Evolutionary conservation across 1,140 invertebrate genomes (phyloP).

Genomic region (Portunus trituberculatus): DNA sequence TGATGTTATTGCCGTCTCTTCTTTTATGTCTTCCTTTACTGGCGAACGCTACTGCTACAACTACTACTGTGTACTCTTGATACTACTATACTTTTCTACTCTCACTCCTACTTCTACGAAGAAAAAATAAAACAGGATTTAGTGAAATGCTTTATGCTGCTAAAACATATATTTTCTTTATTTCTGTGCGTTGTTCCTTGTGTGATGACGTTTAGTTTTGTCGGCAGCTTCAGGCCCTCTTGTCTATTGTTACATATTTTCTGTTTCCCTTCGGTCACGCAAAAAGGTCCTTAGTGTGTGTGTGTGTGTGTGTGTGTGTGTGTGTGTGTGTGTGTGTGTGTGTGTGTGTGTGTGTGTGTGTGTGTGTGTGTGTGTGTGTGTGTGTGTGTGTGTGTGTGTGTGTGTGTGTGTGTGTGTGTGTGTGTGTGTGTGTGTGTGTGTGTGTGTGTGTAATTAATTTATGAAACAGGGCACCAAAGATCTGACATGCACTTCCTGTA

Average conservation of each 20-base stretch:
- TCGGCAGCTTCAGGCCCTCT: not conserved
- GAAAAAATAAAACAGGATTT: no score
- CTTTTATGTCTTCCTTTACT: not conserved
- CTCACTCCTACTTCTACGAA: not conserved
- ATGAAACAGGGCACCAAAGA: no score
- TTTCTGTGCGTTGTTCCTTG: no score
- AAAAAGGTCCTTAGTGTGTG: not conserved
- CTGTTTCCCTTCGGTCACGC: not conserved
- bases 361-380: not conserved
- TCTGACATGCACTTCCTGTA: no score
- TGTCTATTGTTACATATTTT: no score
- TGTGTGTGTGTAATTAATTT: no score
- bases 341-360: not conserved
- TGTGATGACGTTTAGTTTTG: not conserved
- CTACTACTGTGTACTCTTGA: not conserved
- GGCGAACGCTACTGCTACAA: not conserved
- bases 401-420: not conserved
- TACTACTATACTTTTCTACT: not conserved
- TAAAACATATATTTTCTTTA: no score
- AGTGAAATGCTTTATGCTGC: no score
- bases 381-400: slow-evolving; percentile 5
- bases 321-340: slow-evolving; percentile 7
- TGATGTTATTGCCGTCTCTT: not conserved
- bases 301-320: not conserved
- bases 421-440: no score